Evolutionary conservation across 2,888 invertebrate species (phyloP).

Genomic region (Ferdinandea cuprea): DNA sequence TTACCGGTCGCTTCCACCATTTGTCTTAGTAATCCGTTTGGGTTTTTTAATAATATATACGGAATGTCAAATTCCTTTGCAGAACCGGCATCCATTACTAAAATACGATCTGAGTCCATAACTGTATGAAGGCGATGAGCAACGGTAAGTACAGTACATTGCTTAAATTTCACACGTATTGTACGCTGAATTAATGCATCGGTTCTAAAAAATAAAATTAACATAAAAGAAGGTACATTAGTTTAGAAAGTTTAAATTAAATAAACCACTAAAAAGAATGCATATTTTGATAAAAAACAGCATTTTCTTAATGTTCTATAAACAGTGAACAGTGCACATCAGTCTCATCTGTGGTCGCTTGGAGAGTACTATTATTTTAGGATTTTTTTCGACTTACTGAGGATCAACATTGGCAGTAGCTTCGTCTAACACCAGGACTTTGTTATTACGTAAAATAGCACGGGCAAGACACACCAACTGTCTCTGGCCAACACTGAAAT

Average conservation of each 20-base stretch:
- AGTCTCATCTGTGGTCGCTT: no score
- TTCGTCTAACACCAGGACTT: slow-evolving; percentile 87
- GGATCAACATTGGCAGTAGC: slow-evolving; percentile 89
- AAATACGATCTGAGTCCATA: slow-evolving; percentile 94
- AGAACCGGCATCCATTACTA: slow-evolving; percentile 93
- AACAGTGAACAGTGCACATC: no score
- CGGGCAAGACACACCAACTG: slow-evolving; percentile 88
- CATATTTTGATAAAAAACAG: no score
- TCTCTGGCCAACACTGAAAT: slow-evolving; percentile 88
- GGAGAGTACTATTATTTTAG: no score
- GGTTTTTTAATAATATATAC: slow-evolving; percentile 86
- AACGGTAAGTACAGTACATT: slow-evolving; percentile 94
- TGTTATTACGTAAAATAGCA: slow-evolving; percentile 86
- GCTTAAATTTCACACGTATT: slow-evolving; percentile 90
- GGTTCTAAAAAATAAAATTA: slow-evolving; percentile 84
- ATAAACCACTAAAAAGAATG: no score
- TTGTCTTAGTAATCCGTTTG: slow-evolving; percentile 86
- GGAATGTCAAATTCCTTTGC: slow-evolving; percentile 90
- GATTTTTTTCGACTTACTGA: slow-evolving; percentile 83
- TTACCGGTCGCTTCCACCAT: slow-evolving; percentile 89
- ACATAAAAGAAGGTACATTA: not conserved
- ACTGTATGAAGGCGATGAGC: slow-evolving; percentile 96
- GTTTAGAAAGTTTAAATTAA: not conserved
- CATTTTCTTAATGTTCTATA: no score
- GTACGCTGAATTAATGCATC: slow-evolving; percentile 93